These are phyloP conservation scores for Orthonychiurus folsomi DNA, from an alignment of 2,888 invertebrate genomes.

Conservation along the genomic window DNA sequence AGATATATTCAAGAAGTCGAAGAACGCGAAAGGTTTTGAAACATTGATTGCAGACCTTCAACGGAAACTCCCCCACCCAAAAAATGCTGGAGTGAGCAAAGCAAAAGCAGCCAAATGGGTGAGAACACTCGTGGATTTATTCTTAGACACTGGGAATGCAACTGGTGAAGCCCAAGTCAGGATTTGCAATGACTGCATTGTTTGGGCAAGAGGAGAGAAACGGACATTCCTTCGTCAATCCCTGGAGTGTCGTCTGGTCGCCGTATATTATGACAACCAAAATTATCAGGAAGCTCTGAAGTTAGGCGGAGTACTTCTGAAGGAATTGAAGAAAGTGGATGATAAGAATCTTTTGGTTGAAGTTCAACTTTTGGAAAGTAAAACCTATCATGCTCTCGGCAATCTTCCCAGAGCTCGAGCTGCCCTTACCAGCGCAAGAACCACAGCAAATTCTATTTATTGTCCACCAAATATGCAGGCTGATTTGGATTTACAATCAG, in stretches of 20 bases:
- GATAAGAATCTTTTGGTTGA: conserved; percentile 98
- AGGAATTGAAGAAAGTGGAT: conserved; percentile 95
- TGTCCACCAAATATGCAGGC: conserved; percentile 98
- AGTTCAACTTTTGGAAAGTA: conserved; percentile 94
- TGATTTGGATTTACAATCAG: conserved; percentile 91
- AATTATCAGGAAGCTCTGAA: conserved; percentile 78
- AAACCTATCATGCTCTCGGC: conserved; percentile 94
- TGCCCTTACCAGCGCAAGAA: conserved; percentile 92
- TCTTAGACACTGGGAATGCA: conserved; percentile 89
- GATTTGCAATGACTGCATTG: conserved; percentile 74
- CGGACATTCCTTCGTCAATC: conserved; percentile 94
- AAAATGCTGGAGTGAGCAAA: conserved; percentile 75
- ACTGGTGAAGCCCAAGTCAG: conserved; percentile 83
- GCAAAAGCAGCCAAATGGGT: conserved; percentile 99
- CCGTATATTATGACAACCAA: conserved; percentile 85
- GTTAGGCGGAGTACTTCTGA: conserved; percentile 75
- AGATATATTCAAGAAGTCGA: conserved; percentile 15
- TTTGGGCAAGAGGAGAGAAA: conserved; percentile 97
- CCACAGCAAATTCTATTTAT: conserved; percentile 99
- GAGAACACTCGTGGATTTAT: conserved; percentile 90
- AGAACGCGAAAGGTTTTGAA: conserved; percentile 26
- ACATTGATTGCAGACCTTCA: conserved; percentile 77
- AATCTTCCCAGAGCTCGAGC: conserved; percentile 95
- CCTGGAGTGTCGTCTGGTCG: conserved; percentile 86
- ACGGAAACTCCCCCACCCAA: neutral